Base-by-base conservation (phyloP, 2,888 invertebrate species). In the Orthonevra nobilis region DNA sequence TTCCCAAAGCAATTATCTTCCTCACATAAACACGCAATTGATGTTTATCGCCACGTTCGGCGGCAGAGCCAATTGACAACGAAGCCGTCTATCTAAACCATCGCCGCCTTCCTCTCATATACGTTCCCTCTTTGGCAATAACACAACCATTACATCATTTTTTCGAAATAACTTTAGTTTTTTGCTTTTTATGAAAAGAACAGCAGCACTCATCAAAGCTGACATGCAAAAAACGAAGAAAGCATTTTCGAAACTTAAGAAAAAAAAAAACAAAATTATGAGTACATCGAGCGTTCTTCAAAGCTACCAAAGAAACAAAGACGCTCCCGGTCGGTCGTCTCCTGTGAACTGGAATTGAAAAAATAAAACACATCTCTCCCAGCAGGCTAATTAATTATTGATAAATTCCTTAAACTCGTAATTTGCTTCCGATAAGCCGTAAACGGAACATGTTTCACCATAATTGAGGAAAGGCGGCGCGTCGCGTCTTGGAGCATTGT, bases 121-220 rank as follows among this genome's bases (percentile, higher is more conserved):
- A 17, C 9, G 4, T 20, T 7, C 17, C 32, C 32, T 30, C 12
- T 30, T 12, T 14, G 23, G n/a, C 23, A 56, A 30, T 30, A 15
- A 12, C 56, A 2, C 10, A 48, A 19, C 9, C 40, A 70, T 75
- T 75, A 75, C 75, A 70, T 75, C 75, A 75, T 32, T 70, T 42
- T 44, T 58, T 44, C 15, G 50, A 70, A 75, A 75, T 69, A 69
- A 75, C 12, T 75, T 61, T 72, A 64, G 48, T 34, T 72, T 66
- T 66, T 73, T 61, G 46, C n/a, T n/a, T n/a, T n/a, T 26, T 60
- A 34, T 44, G 34, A 34, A 60, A 28, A 30, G 26, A 40, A 40
- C 34, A 52, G 20, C 14, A 34, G 50, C 23, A 9, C 20, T 52
- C 50, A 23, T 34, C 50, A 5, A 7, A 15, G 7, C 14, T n/a